phyloP scores from a whole-genome alignment of 2,888 invertebrate species.

The Lobophora halterata region DNA sequence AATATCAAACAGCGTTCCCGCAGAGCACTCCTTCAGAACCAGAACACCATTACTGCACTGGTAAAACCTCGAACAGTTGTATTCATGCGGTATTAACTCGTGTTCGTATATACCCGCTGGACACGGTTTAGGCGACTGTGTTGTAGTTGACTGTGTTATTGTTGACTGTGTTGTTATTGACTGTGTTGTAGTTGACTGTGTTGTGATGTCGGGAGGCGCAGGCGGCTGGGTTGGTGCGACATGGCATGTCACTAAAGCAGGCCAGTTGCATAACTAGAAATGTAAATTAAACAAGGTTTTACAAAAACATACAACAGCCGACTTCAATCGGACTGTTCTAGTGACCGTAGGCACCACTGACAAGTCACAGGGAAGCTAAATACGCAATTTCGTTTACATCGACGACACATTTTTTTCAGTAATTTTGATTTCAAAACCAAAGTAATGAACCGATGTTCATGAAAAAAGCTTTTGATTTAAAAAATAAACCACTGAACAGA shows the following conservation, averaged over 20 bases:
- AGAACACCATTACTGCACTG: conserved; percentile 45
- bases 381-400: too few species aligned
- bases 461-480: too few species aligned
- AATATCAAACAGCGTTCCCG: conserved; percentile 44
- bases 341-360: too few species aligned
- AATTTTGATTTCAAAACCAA: too few species aligned
- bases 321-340: too few species aligned
- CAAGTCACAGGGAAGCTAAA: too few species aligned
- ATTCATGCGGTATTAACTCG: conserved; percentile 47
- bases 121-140: background rate
- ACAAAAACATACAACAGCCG: too few species aligned
- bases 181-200: background rate
- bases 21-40: conserved; percentile 36
- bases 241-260: conserved; percentile 23
- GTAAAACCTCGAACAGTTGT: conserved; percentile 49
- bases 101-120: conserved; percentile 19
- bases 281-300: background rate
- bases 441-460: too few species aligned
- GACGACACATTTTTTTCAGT: too few species aligned
- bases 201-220: conserved; percentile 12
- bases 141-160: background rate
- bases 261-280: conserved; percentile 41
- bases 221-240: conserved; percentile 6
- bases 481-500: too few species aligned
- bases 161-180: background rate